phyloP scores from a whole-genome alignment of 1,140 invertebrate genomes.

The Geopemphigus sp. region DNA sequence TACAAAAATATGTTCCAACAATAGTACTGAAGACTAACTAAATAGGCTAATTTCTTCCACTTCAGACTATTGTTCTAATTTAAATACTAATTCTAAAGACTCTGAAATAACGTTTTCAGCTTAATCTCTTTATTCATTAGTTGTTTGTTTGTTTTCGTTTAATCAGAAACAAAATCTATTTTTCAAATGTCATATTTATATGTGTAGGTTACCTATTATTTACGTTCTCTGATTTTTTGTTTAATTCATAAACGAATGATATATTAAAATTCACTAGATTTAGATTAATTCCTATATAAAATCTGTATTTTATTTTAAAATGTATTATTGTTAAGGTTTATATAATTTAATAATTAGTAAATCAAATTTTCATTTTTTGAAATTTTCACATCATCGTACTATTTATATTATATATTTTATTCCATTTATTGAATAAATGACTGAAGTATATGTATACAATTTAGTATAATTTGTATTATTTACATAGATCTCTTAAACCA shows the following conservation, averaged over 20 bases:
- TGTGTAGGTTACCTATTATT: background rate
- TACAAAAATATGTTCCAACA: slow-evolving; percentile 11
- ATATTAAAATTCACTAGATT: background rate
- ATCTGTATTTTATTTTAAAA: background rate
- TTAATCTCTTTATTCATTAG: slow-evolving; percentile 4
- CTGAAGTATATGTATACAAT: background rate
- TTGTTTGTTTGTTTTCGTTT: background rate
- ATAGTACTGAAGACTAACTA: background rate
- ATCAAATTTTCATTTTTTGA: background rate
- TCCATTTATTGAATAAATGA: background rate
- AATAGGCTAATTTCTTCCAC: slow-evolving; percentile 6
- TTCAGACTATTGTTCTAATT: slow-evolving; percentile 23
- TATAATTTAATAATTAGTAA: background rate
- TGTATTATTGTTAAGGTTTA: background rate
- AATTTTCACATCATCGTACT: background rate
- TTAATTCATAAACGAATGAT: background rate
- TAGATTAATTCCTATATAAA: background rate
- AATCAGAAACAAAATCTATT: background rate
- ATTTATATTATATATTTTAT: background rate
- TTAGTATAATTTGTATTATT: slow-evolving; percentile 1
- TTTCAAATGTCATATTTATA: background rate
- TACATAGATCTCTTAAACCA: slow-evolving; percentile 2
- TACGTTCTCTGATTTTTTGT: background rate
- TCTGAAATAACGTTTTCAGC: slow-evolving; percentile 1
- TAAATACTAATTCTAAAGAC: slow-evolving; percentile 23